Conservation (phyloP, 2,888 invertebrate genomes). For the Hartigia nigra region DNA sequence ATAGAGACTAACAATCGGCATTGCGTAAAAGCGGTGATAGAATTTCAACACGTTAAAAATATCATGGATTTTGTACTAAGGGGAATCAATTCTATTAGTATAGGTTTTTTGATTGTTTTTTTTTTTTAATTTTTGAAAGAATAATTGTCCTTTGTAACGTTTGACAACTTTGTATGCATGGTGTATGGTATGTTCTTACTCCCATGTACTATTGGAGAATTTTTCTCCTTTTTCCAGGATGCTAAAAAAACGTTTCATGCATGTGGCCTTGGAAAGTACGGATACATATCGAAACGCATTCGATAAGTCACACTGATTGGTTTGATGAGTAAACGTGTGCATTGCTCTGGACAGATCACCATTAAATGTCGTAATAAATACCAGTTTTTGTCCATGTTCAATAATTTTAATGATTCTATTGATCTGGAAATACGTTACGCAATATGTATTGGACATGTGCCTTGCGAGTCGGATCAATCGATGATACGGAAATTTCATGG, state of each 20-base stretch:
- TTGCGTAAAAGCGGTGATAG: too few relatives aligned
- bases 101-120: too few relatives aligned
- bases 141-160: neutral
- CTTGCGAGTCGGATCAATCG: neutral
- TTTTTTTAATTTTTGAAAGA: neutral
- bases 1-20: too few relatives aligned
- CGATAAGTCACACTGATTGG: constrained; percentile 17
- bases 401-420: neutral
- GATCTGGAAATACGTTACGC: neutral
- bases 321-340: constrained; percentile 28
- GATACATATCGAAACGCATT: neutral
- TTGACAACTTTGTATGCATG: neutral
- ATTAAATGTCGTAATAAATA: constrained; percentile 37
- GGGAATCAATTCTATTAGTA: too few relatives aligned
- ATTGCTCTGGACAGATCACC: constrained; percentile 26
- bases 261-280: too few relatives aligned
- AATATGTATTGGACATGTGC: neutral
- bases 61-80: too few relatives aligned
- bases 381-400: neutral
- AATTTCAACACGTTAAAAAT: too few relatives aligned
- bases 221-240: neutral
- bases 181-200: neutral
- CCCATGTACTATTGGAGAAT: neutral
- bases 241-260: neutral
- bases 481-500: neutral